phyloP scores from a whole-genome alignment of 2,888 invertebrate genomes.

The Lepas anatifera region DNA sequence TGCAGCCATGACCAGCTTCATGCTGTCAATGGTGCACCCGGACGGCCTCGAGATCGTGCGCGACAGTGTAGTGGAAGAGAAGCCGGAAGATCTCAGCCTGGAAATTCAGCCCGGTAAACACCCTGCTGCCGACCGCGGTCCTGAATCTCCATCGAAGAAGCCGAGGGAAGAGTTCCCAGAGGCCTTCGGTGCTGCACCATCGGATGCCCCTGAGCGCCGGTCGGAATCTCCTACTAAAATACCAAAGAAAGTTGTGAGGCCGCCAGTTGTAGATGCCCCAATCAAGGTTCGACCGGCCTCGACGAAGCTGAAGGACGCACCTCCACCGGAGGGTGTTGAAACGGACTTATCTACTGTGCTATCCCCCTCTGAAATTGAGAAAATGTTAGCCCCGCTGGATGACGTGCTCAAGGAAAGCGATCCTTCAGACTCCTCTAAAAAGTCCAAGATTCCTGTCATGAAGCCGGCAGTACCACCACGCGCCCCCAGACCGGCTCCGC shows the following conservation, averaged over 20 bases:
- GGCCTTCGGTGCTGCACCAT: not conserved
- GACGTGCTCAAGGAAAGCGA: not conserved
- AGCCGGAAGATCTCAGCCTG: not conserved
- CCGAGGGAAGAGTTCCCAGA: not conserved
- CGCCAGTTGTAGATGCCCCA: not conserved
- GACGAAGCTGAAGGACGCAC: not conserved
- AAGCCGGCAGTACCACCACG: not conserved
- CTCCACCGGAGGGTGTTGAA: not conserved
- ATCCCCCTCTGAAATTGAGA: not conserved
- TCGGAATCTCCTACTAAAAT: not conserved
- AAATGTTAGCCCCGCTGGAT: not conserved
- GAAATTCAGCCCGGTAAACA: not conserved
- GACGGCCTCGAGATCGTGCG: not conserved
- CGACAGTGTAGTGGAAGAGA: not conserved
- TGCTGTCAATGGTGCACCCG: not conserved
- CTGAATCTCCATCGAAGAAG: not conserved
- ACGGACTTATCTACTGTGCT: not conserved
- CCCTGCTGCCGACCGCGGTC: not conserved
- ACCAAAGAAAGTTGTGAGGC: not conserved
- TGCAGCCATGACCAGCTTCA: not conserved
- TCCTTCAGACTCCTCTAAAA: not conserved
- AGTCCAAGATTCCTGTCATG: not conserved
- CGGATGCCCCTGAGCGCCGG: not conserved
- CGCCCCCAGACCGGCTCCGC: not conserved
- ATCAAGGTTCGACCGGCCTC: not conserved